Conservation (phyloP, 1,140 invertebrate genomes). For the Branchinecta lindahli region DNA sequence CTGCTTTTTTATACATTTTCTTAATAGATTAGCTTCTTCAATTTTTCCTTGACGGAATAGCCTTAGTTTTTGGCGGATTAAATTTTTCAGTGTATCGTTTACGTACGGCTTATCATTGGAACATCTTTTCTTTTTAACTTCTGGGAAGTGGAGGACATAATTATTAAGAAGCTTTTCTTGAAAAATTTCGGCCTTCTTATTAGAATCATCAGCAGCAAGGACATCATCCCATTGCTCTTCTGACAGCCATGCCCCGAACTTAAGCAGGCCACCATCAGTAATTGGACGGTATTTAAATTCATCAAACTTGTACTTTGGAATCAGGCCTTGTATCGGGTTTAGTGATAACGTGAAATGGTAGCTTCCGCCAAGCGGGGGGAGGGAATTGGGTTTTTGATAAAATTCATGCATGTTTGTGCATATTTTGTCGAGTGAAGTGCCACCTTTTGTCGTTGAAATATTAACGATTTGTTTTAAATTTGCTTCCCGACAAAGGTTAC, state of each 20-base stretch:
- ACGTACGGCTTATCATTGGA: conserved; percentile 1
- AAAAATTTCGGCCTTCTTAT: conserved; percentile 9
- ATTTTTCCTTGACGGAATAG: background rate
- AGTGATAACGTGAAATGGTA: background rate
- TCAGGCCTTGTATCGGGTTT: background rate
- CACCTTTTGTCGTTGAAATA: conserved; percentile 3
- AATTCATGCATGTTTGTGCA: conserved; percentile 3
- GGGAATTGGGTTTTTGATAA: conserved; percentile 9
- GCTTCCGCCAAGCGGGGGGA: background rate
- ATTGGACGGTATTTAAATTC: background rate
- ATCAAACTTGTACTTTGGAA: conserved; percentile 1
- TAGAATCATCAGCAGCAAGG: background rate
- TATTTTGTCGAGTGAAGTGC: background rate
- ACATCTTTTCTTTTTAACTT: background rate
- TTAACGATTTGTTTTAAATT: conserved; percentile 4
- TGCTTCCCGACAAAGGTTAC: background rate
- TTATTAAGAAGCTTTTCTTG: conserved; percentile 7
- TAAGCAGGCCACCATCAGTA: background rate
- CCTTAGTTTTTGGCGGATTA: conserved; percentile 6
- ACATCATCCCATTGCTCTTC: background rate
- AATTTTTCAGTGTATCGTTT: background rate
- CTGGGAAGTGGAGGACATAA: background rate
- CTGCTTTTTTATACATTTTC: conserved; percentile 10
- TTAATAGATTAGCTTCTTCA: conserved; percentile 7
- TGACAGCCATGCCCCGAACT: background rate